Conservation (phyloP, 2,797 vertebrate genomes). For the Semotilus atromaculatus region DNA sequence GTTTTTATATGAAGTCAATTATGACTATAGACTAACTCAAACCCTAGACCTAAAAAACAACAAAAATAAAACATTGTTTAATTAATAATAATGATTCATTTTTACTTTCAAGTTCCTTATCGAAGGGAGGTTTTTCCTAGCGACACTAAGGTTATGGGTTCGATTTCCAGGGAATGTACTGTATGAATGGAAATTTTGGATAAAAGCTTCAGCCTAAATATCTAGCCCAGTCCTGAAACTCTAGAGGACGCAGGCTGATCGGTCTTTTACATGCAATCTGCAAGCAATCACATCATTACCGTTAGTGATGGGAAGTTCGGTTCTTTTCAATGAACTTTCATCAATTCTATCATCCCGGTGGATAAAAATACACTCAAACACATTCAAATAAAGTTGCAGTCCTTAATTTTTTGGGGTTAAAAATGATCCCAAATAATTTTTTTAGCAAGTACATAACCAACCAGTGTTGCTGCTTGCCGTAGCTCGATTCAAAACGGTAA, state of each 20-base stretch:
- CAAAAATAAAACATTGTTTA: not conserved
- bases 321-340: no score
- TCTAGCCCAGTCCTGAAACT: not conserved
- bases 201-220: not conserved
- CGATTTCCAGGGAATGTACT: not conserved
- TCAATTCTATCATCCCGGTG: no score
- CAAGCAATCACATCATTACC: not conserved
- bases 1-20: conserved; percentile 17
- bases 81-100: not conserved
- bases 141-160: not conserved
- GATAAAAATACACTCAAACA: no score
- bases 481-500: no score
- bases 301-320: no score
- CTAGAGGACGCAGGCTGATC: not conserved
- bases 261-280: not conserved
- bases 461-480: no score
- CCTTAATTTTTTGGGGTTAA: no score
- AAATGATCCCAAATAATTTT: no score
- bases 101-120: not conserved
- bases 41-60: not conserved
- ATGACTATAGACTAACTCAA: not conserved
- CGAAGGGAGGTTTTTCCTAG: not conserved
- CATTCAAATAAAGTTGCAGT: no score
- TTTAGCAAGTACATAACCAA: no score
- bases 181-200: not conserved